Conservation (phyloP, 2,888 invertebrate species). For the Chelonus formosanus region DNA sequence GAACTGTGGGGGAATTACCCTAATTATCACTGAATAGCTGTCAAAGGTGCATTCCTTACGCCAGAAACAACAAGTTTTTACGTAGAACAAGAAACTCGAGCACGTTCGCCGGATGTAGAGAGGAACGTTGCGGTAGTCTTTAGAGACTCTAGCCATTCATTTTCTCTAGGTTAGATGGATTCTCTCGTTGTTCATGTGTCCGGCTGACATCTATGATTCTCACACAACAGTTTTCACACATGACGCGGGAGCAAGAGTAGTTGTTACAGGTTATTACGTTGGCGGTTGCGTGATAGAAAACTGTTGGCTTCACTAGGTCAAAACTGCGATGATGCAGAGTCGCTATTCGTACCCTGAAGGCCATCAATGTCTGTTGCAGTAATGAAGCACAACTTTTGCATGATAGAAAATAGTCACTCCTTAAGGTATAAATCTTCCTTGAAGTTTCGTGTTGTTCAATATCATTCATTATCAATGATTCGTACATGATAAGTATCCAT, state of each 20-base stretch:
- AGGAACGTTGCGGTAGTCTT: slow-evolving; percentile 21
- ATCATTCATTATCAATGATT: slow-evolving; percentile 13
- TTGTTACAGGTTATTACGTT: slow-evolving; percentile 43
- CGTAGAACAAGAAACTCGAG: slow-evolving; percentile 22
- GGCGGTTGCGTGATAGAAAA: slow-evolving; percentile 42
- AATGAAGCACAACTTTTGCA: slow-evolving; percentile 9
- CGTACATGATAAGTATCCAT: no score
- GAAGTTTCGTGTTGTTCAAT: not conserved
- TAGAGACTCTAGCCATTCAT: slow-evolving; percentile 35
- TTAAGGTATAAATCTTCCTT: not conserved
- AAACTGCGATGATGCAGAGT: slow-evolving; percentile 37
- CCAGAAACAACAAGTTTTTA: slow-evolving; percentile 2
- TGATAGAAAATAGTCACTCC: slow-evolving; percentile 1
- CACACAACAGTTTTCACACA: slow-evolving; percentile 38
- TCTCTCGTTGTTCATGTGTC: not conserved
- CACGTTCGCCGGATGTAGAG: slow-evolving; percentile 14
- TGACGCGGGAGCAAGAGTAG: slow-evolving; percentile 21
- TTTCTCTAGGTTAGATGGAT: slow-evolving; percentile 22
- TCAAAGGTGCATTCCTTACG: slow-evolving; percentile 20
- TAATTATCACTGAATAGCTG: slow-evolving; percentile 25
- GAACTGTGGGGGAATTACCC: slow-evolving; percentile 18
- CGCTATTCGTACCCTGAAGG: slow-evolving; percentile 25
- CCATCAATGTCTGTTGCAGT: slow-evolving; percentile 16
- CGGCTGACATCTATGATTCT: slow-evolving; percentile 32
- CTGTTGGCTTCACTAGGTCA: slow-evolving; percentile 44